Percentiles rank a stretch among this genome's conserved stretches.
Conservation (phyloP, 2,888 invertebrate species). For the Pristionchus entomophagus region DNA sequence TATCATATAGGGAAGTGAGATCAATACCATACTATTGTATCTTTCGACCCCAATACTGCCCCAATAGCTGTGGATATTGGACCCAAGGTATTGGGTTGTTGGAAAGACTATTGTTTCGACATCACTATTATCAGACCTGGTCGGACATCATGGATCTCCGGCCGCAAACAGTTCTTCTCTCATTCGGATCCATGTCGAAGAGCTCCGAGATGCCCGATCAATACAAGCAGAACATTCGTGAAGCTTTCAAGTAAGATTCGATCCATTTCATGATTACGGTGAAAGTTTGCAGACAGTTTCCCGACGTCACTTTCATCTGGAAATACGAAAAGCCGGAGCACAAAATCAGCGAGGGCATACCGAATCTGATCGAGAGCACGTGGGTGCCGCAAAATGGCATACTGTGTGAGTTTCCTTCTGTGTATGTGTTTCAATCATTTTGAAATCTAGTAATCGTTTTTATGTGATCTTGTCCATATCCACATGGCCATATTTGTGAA, state of each 20-base stretch:
- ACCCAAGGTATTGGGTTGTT: no score
- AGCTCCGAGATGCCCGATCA: constrained; percentile 55
- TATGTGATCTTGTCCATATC: no score
- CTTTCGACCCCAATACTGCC: no score
- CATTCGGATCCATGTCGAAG: constrained; percentile 59
- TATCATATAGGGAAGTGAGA: no score
- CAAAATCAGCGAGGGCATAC: constrained; percentile 27
- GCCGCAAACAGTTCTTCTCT: constrained; percentile 50
- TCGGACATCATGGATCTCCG: constrained; percentile 18
- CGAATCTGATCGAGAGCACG: not conserved
- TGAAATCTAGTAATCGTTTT: no score
- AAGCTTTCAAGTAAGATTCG: not conserved
- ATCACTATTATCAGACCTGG: constrained; percentile 38
- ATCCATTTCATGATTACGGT: not conserved
- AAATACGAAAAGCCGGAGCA: no score
- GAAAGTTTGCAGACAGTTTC: not conserved
- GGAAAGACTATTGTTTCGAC: no score
- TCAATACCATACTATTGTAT: no score
- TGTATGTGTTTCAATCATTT: no score
- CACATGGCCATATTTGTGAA: no score
- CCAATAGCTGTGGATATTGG: no score
- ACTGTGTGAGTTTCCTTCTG: not conserved
- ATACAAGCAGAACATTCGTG: constrained; percentile 51
- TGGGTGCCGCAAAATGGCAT: constrained; percentile 46
- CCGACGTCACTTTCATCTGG: constrained; percentile 44